Conservation (phyloP, 2,888 invertebrate species). For the Dynastes tityus region DNA sequence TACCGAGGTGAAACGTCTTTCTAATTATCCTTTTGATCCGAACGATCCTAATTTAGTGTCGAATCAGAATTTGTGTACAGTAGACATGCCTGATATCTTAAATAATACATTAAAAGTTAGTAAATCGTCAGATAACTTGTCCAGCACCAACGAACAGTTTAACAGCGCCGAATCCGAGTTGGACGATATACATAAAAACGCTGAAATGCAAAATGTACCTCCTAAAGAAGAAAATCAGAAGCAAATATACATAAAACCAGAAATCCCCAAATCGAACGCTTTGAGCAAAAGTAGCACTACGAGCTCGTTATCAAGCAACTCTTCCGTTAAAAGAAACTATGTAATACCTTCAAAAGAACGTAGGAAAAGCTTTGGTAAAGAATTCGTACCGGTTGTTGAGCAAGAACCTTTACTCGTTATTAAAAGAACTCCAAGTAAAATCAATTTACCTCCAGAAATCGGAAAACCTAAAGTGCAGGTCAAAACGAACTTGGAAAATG, state of each 20-base stretch:
- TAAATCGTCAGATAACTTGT: constrained; percentile 64
- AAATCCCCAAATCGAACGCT: constrained; percentile 1
- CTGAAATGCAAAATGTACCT: constrained; percentile 41
- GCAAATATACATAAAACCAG: not conserved
- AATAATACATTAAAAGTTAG: constrained; percentile 55
- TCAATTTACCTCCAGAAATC: constrained; percentile 67
- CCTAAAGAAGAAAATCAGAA: constrained; percentile 25
- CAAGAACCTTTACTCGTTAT: constrained; percentile 68
- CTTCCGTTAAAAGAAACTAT: constrained; percentile 62
- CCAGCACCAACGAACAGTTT: constrained; percentile 65
- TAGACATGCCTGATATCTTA: constrained; percentile 48
- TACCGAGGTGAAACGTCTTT: constrained; percentile 77
- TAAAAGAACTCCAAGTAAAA: constrained; percentile 69
- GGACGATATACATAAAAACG: constrained; percentile 57
- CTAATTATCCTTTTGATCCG: constrained; percentile 58
- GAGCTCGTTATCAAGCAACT: constrained; percentile 49
- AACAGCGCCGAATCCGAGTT: constrained; percentile 68
- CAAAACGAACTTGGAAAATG: constrained; percentile 63
- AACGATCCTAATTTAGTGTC: constrained; percentile 46
- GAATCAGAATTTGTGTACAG: constrained; percentile 36
- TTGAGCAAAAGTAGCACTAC: constrained; percentile 54
- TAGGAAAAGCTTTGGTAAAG: constrained; percentile 65
- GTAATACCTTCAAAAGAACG: constrained; percentile 64
- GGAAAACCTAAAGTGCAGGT: constrained; percentile 69
- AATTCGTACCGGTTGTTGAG: constrained; percentile 64